These are phyloP conservation scores for Oophaga pumilio DNA, from an alignment of 2,113 vertebrate genomes.

Conservation along the genomic window DNA sequence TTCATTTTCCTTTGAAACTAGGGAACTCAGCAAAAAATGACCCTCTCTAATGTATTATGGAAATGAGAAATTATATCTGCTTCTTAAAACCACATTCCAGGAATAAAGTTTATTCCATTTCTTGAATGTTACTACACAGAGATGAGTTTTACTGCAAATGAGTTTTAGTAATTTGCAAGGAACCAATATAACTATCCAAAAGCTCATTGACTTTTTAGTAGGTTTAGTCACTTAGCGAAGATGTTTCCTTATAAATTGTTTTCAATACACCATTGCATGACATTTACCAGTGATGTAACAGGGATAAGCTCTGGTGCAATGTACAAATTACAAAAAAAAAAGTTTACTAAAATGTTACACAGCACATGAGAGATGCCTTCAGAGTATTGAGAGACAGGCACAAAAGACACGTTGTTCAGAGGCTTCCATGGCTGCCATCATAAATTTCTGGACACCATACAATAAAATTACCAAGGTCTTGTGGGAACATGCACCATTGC, in stretches of 20 bases:
- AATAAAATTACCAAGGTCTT: too few relatives aligned
- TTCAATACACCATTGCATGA: neutral
- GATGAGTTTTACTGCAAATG: slow-evolving; percentile 33
- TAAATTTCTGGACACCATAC: too few relatives aligned
- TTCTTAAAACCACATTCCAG: neutral
- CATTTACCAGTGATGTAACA: neutral
- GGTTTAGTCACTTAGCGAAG: neutral
- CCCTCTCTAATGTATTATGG: neutral
- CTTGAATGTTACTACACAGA: neutral
- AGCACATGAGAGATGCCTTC: neutral
- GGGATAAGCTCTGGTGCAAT: neutral
- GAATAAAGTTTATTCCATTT: slow-evolving; percentile 6
- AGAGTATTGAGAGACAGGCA: neutral
- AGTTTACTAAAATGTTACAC: neutral
- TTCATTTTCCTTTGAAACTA: neutral
- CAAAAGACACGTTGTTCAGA: neutral
- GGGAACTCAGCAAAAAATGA: neutral
- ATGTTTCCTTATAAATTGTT: neutral
- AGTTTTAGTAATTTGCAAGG: slow-evolving; percentile 10
- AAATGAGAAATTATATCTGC: neutral
- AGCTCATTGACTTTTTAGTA: slow-evolving; percentile 20
- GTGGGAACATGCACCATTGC: too few relatives aligned
- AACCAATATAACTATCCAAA: slow-evolving; percentile 14
- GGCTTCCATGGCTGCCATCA: neutral
- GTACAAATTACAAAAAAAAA: neutral